Base-by-base conservation (phyloP, 2,888 invertebrate genomes). In the Pristionchus arcanus region DNA sequence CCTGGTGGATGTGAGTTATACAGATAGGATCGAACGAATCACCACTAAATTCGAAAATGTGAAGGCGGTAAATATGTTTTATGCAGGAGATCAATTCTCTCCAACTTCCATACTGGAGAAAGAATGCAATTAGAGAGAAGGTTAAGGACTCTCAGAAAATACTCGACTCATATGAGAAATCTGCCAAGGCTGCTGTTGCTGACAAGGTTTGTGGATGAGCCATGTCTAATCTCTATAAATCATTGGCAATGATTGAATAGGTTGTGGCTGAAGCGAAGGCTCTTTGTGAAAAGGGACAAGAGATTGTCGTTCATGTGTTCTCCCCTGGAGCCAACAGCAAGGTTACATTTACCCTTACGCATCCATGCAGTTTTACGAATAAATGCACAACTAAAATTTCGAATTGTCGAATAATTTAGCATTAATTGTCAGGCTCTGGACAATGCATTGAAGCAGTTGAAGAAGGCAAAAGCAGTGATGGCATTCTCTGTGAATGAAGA, bases 321-420 rank as follows among this genome's bases (percentile, higher is more conserved):
- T 97, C 98, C 93, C 98, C 98, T 5, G 97, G 97, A 93, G 97
- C 97, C 90, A 98, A 98, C 95, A 98, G 98, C 0, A 99, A 99
- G 96, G 96, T 81, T 49, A 59, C 25, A 59, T 59, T 16, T 19
- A 9, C 59, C 19, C 21, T 1, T 21, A n/a, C n/a, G n/a, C n/a
- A n/a, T n/a, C n/a, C n/a, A n/a, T n/a, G n/a, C n/a, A n/a, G n/a
- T n/a, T n/a, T n/a, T n/a, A n/a, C n/a, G n/a, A n/a, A n/a, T n/a
- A n/a, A n/a, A n/a, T n/a, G n/a, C n/a, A n/a, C n/a, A n/a, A n/a
- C n/a, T n/a, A n/a, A n/a, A n/a, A n/a, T n/a, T n/a, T n/a, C n/a
- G n/a, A n/a, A n/a, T n/a, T n/a, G n/a, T n/a, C n/a, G n/a, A n/a
- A 37, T 34, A 19, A 7, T 13, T n/a, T 4, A n/a, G 63, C 49